Evolutionary conservation across 2,888 invertebrate genomes (phyloP), one percentile per base, ranked within the genome.

Genomic region (Leptarthrus brevirostris): DNA sequence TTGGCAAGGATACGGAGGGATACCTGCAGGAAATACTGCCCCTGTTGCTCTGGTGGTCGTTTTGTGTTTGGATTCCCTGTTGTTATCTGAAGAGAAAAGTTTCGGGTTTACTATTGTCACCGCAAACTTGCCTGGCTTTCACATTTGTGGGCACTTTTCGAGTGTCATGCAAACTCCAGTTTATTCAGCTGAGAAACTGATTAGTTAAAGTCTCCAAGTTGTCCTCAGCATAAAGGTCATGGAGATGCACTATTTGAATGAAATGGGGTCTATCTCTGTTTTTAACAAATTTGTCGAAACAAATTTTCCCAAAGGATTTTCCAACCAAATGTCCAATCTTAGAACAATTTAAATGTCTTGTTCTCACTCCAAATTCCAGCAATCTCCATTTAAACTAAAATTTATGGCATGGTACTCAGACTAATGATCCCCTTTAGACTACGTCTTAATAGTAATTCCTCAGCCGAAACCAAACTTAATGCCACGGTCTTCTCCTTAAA

Each of bases 101-200:
- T 58, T 58, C 14, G 58, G 36, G 58, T 58, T 58, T 36, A 58
- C 36, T 58, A 58, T 58, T 58, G 58, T 58, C 36, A 58, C 58
- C 58, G 5, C 58, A 58, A 36, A 20, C 34, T 58, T 6, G 36
- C 36, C 22, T 30, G 18, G 18, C 18, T 58, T 58, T 20, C 34
- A 36, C 18, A 0, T 40, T 16, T 36, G 36, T 36, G 58, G 58
- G n/a, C 18, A 58, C 58, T 58, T 58, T 18, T 40, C 36, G 58
- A 58, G 36, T 36, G 36, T 36, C 58, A 58, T 58, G 58, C 36
- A 58, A 36, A 36, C 34, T 58, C 36, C 26, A 30, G 56, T 24
- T 56, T 56, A 56, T 56, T 56, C 56, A 56, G 16, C 16, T 16
- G 56, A 30, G 56, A 30, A 56, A 30, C 30, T 56, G 56, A 56